Percentiles rank a stretch among this genome's conserved stretches.
These are phyloP conservation scores for Hypsopygia costalis DNA, from an alignment of 2,888 invertebrate genomes.

Conservation along the genomic window DNA sequence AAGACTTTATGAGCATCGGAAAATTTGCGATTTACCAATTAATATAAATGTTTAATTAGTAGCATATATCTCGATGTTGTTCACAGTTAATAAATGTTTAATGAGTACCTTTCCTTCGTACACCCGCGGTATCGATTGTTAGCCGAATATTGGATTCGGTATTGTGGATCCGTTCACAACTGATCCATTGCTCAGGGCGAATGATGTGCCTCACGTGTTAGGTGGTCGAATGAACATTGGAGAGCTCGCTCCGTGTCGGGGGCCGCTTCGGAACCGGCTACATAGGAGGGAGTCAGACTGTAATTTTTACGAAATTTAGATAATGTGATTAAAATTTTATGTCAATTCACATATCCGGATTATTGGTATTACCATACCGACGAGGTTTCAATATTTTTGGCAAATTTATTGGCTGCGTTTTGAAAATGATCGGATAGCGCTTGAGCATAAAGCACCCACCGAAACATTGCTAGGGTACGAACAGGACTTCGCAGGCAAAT, in stretches of 20 bases:
- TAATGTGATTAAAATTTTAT: conserved; percentile 9
- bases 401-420: not conserved
- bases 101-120: not conserved
- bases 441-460: too few relatives aligned
- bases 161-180: not conserved
- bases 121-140: not conserved
- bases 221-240: too few relatives aligned
- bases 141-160: conserved; percentile 2
- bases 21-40: too few relatives aligned
- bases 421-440: not conserved
- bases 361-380: not conserved
- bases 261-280: not conserved
- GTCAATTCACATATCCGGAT: conserved; percentile 14
- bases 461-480: not conserved
- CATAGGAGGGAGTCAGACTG: conserved; percentile 18
- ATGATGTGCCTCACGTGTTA: not conserved
- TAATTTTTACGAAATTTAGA: conserved; percentile 6
- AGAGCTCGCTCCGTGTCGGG: too few relatives aligned
- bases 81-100: too few relatives aligned
- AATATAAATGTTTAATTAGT: too few relatives aligned
- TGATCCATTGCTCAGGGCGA: not conserved
- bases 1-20: too few relatives aligned
- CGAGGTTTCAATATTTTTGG: not conserved
- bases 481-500: not conserved
- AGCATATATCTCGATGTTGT: too few relatives aligned